Base-by-base conservation (phyloP, 2,888 invertebrate species). In the Falcaria lacertinaria region DNA sequence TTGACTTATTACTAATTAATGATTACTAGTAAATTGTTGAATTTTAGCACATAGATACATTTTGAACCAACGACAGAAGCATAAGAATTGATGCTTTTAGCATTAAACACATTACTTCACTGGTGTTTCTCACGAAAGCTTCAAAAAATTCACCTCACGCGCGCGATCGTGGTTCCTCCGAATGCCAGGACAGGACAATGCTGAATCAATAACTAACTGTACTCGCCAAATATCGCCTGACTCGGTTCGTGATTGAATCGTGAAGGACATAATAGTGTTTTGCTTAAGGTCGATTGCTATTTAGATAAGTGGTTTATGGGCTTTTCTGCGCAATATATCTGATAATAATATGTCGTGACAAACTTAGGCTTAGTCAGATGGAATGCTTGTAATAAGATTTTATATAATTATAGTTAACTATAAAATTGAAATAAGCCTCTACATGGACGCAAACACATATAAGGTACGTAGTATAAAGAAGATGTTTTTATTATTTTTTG, bases 121-220 rank as follows among this genome's bases (percentile, higher is more conserved):
- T 54, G 59, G 43, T 52, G 54, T 75, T 86, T 88, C 87, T 84
- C 87, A 88, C 84, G 85, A 76, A 55, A 54, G 52, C 41, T 55
- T 59, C 59, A 64, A 69, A 64, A 60, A 59, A 86, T 87, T 82
- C 87, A 37, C 57, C 41, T 60, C 87, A 87, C 87, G 87, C 66
- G 61, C 67, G 22, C 4, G 39, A 42, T 45, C 59, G 64, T 55
- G 63, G 54, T 64, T 65, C 60, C 72, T 69, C 60, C 61, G 75
- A 78, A 80, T 81, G 80, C 78, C 78, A 75, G 68, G 70, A 71
- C 72, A 67, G 76, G 71, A 71, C 83, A 83, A 80, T 83, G 77
- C 81, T 82, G 78, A 84, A 84, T 86, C 78, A 69, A 79, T 81
- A 83, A 83, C 65, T 87, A 87, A 87, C 87, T 80, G 87, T 85